Conservation (phyloP, 2,888 invertebrate species). For the Agriopis leucophaearia region DNA sequence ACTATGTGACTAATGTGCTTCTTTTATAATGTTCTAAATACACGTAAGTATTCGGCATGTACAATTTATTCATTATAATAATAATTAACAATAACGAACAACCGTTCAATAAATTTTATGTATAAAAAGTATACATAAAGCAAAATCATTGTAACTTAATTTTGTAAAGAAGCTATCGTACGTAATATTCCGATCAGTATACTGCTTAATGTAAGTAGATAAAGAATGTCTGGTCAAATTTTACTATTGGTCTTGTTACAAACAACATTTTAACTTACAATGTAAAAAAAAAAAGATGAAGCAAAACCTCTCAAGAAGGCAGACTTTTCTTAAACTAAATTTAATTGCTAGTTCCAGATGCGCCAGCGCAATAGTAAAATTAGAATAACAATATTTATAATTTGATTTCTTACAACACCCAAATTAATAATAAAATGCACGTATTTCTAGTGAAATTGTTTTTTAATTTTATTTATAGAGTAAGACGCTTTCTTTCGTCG, state of each 20-base stretch:
- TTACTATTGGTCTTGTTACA: slow-evolving; percentile 25
- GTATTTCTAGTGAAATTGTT: too few relatives aligned
- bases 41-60: slow-evolving; percentile 54
- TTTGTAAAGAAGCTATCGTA: slow-evolving; percentile 44
- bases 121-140: slow-evolving; percentile 76
- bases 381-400: neutral
- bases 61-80: slow-evolving; percentile 49
- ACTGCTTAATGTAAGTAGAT: slow-evolving; percentile 13
- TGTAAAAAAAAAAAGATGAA: neutral
- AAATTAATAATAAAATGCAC: neutral
- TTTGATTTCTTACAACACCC: neutral
- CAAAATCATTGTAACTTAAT: slow-evolving; percentile 48
- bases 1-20: slow-evolving; percentile 82
- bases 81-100: slow-evolving; percentile 70
- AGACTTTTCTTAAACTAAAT: neutral
- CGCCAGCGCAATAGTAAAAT: slow-evolving; percentile 8
- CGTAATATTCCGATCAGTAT: slow-evolving; percentile 46
- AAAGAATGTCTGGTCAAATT: slow-evolving; percentile 1
- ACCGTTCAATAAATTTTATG: slow-evolving; percentile 67
- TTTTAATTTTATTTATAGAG: too few relatives aligned
- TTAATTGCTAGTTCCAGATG: neutral
- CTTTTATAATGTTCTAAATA: slow-evolving; percentile 72
- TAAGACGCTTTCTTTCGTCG: too few relatives aligned
- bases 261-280: slow-evolving; percentile 4
- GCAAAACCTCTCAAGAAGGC: neutral